Evolutionary conservation across 1,140 invertebrate species (phyloP).

Genomic region (Drosophila mayri): DNA sequence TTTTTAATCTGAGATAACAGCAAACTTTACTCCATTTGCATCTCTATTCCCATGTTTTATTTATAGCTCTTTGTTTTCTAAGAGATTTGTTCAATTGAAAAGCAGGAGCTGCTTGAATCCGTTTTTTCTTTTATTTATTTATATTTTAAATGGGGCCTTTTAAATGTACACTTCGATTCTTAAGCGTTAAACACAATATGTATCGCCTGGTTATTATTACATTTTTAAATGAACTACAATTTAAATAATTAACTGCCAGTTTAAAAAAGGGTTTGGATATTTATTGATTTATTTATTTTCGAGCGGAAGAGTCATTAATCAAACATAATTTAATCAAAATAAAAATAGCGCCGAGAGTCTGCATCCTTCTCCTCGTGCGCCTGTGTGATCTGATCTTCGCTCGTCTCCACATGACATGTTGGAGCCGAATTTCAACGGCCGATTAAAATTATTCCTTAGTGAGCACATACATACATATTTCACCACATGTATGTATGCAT

Average conservation of each 20-base stretch:
- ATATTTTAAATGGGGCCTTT: constrained; percentile 25
- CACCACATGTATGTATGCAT: constrained; percentile 10
- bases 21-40: background rate
- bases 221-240: constrained; percentile 49
- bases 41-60: background rate
- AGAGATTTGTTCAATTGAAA: background rate
- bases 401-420: background rate
- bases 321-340: background rate
- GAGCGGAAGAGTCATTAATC: background rate
- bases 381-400: background rate
- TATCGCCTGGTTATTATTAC: constrained; percentile 25
- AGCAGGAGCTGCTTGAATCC: constrained; percentile 12
- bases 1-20: background rate
- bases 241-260: constrained; percentile 48
- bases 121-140: constrained; percentile 43
- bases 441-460: constrained; percentile 15
- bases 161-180: constrained; percentile 39
- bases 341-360: background rate
- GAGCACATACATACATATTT: constrained; percentile 32
- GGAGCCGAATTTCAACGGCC: background rate
- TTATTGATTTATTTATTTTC: constrained; percentile 2
- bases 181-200: constrained; percentile 10
- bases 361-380: background rate
- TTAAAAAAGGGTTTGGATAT: constrained; percentile 39
- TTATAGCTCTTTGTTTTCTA: constrained; percentile 3